phyloP scores from a whole-genome alignment of 64 coral and sea anemone genomes.

The Dendrophyllia cribrosa region DNA sequence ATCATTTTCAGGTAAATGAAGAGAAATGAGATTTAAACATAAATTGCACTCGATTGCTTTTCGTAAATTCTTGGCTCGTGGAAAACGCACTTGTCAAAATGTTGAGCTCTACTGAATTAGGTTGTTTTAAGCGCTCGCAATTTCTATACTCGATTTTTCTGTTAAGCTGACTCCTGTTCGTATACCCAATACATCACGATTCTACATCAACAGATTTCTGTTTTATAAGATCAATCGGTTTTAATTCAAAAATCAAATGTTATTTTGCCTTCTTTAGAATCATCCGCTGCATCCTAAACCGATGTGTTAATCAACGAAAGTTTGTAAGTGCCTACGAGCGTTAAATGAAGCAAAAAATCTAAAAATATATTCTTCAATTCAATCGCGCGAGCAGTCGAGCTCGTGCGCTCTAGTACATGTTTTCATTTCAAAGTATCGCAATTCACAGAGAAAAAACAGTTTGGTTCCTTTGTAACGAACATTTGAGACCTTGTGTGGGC shows the following conservation, averaged over 20 bases:
- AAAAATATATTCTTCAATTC: background rate
- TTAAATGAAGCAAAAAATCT: background rate
- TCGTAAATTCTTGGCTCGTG: background rate
- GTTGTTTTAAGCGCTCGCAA: background rate
- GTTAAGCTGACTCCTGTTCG: background rate
- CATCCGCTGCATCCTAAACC: background rate
- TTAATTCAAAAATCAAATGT: conserved; percentile 52
- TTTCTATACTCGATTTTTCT: background rate
- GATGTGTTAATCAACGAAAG: conserved; percentile 14
- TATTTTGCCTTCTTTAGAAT: conserved; percentile 21
- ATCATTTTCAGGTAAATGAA: conserved; percentile 39
- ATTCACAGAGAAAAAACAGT: background rate
- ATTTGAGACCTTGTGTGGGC: background rate
- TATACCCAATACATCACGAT: background rate
- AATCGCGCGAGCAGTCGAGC: background rate
- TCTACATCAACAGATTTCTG: background rate
- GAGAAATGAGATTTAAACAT: conserved; percentile 4
- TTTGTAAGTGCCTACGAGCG: background rate
- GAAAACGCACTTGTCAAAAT: background rate
- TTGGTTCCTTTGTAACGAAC: background rate
- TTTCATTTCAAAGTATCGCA: background rate
- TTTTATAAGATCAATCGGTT: conserved; percentile 13
- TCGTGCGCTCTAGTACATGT: background rate
- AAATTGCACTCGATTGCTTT: background rate
- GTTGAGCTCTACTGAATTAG: background rate